A percentile compares a stretch with the other conserved stretches of the same genome.
phyloP scores from a whole-genome alignment of 2,113 vertebrate species.

The Lophius piscatorius region DNA sequence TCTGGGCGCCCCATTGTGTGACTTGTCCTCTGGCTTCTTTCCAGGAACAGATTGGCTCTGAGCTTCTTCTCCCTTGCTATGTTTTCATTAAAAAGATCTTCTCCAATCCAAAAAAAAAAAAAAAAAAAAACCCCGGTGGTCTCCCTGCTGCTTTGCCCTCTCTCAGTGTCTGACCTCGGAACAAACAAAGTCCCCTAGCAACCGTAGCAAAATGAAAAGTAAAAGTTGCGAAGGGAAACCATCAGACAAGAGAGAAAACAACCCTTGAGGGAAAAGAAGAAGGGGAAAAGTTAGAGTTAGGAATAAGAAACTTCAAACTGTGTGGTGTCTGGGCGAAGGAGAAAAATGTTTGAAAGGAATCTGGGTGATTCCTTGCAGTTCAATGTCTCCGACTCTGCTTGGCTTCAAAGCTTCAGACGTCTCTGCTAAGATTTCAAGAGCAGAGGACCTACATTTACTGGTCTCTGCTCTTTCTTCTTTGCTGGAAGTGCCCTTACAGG shows the following conservation, averaged over 20 bases:
- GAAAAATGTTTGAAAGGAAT: constrained; percentile 34
- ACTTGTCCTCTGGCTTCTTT: constrained; percentile 43
- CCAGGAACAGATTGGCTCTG: constrained; percentile 60
- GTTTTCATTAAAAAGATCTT: constrained; percentile 76
- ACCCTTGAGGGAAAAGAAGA: constrained; percentile 13
- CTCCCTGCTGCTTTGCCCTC: constrained; percentile 54
- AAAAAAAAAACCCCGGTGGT: constrained; percentile 40
- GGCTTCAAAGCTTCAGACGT: constrained; percentile 42
- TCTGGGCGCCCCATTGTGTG: constrained; percentile 56
- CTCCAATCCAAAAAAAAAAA: constrained; percentile 16
- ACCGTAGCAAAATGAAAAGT: constrained; percentile 58
- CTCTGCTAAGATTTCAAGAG: constrained; percentile 35
- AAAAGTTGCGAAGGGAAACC: constrained; percentile 37
- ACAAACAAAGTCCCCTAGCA: constrained; percentile 77
- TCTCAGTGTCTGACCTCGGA: constrained; percentile 57
- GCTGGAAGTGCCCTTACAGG: constrained; percentile 21
- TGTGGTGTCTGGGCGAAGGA: constrained; percentile 21
- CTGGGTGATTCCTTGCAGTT: constrained; percentile 48
- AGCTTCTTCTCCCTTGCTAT: constrained; percentile 56
- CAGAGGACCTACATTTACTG: constrained; percentile 16
- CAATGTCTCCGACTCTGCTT: constrained; percentile 34
- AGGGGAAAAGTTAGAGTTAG: constrained; percentile 34
- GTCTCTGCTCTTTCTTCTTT: constrained; percentile 23
- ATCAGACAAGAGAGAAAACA: constrained; percentile 30
- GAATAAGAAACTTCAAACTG: constrained; percentile 40